These are phyloP conservation scores for Mactra quadrangularis DNA, from an alignment of 1,140 invertebrate species.

Conservation along the genomic window DNA sequence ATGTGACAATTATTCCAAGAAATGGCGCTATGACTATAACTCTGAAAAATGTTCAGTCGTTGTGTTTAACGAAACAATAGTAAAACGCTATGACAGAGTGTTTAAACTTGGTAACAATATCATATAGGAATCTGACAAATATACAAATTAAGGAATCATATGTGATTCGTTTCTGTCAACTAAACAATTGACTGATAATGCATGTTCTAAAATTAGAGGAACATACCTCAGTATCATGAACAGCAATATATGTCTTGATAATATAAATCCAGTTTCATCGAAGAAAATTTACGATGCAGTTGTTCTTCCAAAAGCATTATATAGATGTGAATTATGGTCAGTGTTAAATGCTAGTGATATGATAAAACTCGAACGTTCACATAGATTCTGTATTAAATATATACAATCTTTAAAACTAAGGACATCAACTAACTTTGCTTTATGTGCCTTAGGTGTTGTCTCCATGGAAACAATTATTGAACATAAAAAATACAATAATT, in stretches of 20 bases:
- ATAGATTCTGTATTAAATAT: slow-evolving; percentile 26
- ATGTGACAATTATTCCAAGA: too few species aligned
- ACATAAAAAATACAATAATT: slow-evolving; percentile 18
- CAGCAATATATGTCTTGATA: neutral
- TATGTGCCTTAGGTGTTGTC: slow-evolving; percentile 1
- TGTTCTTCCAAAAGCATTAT: slow-evolving; percentile 16
- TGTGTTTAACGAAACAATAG: neutral
- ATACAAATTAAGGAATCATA: slow-evolving; percentile 25
- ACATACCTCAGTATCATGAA: slow-evolving; percentile 4
- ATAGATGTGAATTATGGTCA: slow-evolving; percentile 14
- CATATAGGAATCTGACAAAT: slow-evolving; percentile 9
- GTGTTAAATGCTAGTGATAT: neutral
- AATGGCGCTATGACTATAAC: slow-evolving; percentile 31
- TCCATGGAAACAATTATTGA: neutral
- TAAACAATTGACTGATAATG: neutral
- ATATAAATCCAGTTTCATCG: slow-evolving; percentile 2
- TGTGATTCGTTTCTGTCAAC: neutral
- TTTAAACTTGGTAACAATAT: neutral
- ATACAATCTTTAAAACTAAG: neutral
- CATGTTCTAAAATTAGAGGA: slow-evolving; percentile 4
- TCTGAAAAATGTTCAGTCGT: slow-evolving; percentile 4
- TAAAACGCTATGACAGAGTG: neutral
- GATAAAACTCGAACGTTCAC: neutral
- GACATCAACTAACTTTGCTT: slow-evolving; percentile 6
- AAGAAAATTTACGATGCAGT: slow-evolving; percentile 1